phyloP scores from a whole-genome alignment of 1,140 invertebrate species.

The Tetranychus urticae region DNA sequence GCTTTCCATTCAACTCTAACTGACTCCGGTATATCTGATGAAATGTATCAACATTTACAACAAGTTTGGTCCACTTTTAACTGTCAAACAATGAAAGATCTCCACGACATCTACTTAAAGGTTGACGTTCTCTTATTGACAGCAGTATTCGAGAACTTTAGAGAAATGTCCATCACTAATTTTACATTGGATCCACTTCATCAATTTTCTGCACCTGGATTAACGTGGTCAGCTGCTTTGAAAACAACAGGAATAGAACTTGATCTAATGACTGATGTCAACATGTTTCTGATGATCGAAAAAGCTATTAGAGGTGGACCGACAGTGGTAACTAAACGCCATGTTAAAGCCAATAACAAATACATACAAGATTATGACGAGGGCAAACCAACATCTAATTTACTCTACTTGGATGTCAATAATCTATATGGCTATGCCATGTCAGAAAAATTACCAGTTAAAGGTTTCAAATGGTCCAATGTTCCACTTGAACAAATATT shows the following conservation, averaged over 20 bases:
- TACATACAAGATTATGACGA: slow-evolving; percentile 12
- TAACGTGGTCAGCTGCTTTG: slow-evolving; percentile 8
- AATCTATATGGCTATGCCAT: slow-evolving; percentile 13
- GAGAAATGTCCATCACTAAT: neutral
- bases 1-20: no score
- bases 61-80: no score
- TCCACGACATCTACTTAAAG: no score
- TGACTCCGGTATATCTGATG: no score
- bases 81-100: no score
- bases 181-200: slow-evolving; percentile 15
- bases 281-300: slow-evolving; percentile 16
- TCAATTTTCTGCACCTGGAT: slow-evolving; percentile 15
- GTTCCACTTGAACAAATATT: no score
- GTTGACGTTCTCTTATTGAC: no score
- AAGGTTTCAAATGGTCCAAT: slow-evolving; percentile 5
- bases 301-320: slow-evolving; percentile 5
- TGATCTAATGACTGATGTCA: slow-evolving; percentile 13
- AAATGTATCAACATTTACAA: no score
- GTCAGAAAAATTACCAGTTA: slow-evolving; percentile 5
- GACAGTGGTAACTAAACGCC: neutral
- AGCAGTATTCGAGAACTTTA: no score
- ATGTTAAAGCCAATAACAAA: slow-evolving; percentile 1
- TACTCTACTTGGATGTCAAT: slow-evolving; percentile 14
- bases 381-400: slow-evolving; percentile 11
- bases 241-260: slow-evolving; percentile 14